Evolutionary conservation across 2,797 vertebrate species (phyloP).

Genomic region (Neomorphus geoffroyi): DNA sequence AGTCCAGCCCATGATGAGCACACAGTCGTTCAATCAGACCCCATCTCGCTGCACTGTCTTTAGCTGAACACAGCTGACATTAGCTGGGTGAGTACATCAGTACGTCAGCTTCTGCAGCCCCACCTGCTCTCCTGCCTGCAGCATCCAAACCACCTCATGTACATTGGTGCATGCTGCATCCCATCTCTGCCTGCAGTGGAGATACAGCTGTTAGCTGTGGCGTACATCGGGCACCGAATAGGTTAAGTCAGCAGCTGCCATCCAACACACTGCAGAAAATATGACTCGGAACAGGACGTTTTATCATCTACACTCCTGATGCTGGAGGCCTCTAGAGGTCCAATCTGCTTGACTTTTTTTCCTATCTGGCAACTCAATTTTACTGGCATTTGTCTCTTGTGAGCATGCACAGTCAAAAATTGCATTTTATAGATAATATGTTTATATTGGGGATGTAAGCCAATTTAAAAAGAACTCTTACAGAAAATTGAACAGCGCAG

Average conservation of each 20-base stretch:
- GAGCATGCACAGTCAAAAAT: background rate
- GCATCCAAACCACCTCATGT: accelerated
- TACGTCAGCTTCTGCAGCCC: background rate
- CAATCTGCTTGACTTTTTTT: background rate
- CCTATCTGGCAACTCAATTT: background rate
- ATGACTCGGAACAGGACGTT: background rate
- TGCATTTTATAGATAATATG: background rate
- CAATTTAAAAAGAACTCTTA: background rate
- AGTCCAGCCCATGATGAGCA: background rate
- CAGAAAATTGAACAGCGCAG: background rate
- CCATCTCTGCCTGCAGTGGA: accelerated
- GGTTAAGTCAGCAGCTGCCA: background rate
- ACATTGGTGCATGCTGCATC: accelerated
- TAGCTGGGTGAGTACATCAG: accelerated
- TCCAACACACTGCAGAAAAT: background rate
- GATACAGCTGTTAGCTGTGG: accelerated
- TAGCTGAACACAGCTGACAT: accelerated
- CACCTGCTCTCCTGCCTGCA: background rate
- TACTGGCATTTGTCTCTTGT: background rate
- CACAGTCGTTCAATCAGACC: accelerated
- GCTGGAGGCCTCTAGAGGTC: background rate
- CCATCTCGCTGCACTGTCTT: background rate
- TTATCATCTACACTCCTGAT: background rate
- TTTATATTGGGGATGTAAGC: background rate
- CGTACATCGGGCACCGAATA: accelerated